Base-by-base conservation (phyloP, 2,888 invertebrate species). In the Choristoneura rosaceana region DNA sequence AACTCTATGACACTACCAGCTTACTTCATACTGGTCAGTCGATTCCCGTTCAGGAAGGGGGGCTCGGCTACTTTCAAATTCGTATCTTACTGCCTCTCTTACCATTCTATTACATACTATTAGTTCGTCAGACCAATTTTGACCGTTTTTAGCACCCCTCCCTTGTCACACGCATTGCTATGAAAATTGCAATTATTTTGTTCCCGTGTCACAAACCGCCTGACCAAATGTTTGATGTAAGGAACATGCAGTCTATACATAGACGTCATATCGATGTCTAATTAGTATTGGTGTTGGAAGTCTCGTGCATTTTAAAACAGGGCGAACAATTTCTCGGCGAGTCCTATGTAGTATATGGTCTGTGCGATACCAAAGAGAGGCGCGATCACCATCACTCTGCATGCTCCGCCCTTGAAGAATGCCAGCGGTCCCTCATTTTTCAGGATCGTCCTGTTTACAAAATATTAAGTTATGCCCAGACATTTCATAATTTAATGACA, bases 321-420 rank as follows among this genome's bases (percentile, higher is more conserved):
- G 0, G 92, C 92, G 15, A 93, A 78, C n/a, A 91, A 69, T 12
- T 81, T 79, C 87, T 99, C 99, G 0, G 98, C 99, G 10, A 99
- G 98, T 38, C 99, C 99, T 76, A 99, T 94, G 93, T 97, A 99
- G 92, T 99, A 99, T 1, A 99, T 98, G 68, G 97, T 98, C 94
- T 99, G 99, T 7, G 99, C 99, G 78, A 99, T 99, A 80, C 99
- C 99, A 91, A 99, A 99, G 64, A 99, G 93, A 0, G 99, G 99
- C 0, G 99, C 99, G 83, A 99, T 99, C 4, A 99, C 99, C 81
- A 99, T 98, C 96, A 99, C 97, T 85, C 99, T 96, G 86, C 99
- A 99, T 3, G 97, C 97, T 5, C 99, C 99, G 67, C 99, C 99
- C 91, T 99, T 99, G 94, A 99, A 99, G 93, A 99, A 99, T 9